Base-by-base conservation (phyloP, 2,888 invertebrate species). In the Arge pagana region DNA sequence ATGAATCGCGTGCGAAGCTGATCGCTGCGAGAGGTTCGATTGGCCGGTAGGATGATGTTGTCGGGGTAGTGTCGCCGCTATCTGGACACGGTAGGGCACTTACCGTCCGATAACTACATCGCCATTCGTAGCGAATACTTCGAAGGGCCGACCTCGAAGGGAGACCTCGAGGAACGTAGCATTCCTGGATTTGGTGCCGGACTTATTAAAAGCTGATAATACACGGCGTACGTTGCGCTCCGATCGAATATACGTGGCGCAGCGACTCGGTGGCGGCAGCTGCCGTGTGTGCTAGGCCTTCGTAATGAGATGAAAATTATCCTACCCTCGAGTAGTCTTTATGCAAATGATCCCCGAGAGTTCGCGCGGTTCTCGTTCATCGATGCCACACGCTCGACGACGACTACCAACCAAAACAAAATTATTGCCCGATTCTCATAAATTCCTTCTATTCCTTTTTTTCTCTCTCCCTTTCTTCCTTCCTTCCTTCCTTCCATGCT, bases 71-170 rank as follows among this genome's bases (percentile, higher is more conserved):
- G 74, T 74, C 70, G 70, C 66, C 65, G 63, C 72, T 74, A 74
- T 74, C 74, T 72, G 67, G 66, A 72, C 74, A 74, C 67, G 67
- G 63, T 68, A 74, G 74, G 74, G 74, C 74, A 74, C 74, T 74
- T 72, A 74, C 71, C 71, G 63, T 49, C 64, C 66, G 74, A 74
- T 73, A 74, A 74, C 66, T 62, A 62, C 60, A 50, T 56, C 58
- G 23, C 45, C 45, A 23, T 23, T 26, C 52, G 54, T 53, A 33
- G 4, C 39, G 18, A 4, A 21, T 18, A 10, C 1, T 16, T 35
- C 54, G 33, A 45, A 33, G 45, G 52, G 42, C 56, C 57, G 48
- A 41, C 52, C 48, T 31, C 26, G 39, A 28, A 6, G 50, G 16
- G n/a, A 31, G 50, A 40, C 23, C 30, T 31, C 10, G 15, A 10